A percentile compares a stretch with the other conserved stretches of the same genome.
Evolutionary conservation across 2,797 vertebrate genomes (phyloP).

Genomic region (Pseudochromis fuscus): DNA sequence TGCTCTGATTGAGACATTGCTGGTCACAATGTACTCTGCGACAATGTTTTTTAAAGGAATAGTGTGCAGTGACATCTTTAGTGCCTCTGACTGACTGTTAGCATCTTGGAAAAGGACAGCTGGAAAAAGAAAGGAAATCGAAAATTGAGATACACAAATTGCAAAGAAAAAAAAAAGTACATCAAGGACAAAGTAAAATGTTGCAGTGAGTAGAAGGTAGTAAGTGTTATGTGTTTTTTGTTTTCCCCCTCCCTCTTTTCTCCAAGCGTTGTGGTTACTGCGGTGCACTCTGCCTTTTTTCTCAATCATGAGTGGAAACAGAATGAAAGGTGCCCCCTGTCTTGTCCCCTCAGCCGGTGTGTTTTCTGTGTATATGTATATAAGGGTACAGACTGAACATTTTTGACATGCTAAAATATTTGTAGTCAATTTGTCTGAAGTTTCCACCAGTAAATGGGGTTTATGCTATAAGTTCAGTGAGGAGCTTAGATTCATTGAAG

Average conservation of each 20-base stretch:
- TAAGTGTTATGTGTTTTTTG: neutral
- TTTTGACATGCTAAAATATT: conserved; percentile 14
- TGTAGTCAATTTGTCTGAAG: conserved; percentile 14
- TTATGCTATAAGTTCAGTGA: conserved; percentile 55
- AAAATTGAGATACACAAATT: neutral
- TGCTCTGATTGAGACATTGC: conserved; percentile 48
- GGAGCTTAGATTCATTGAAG: conserved; percentile 56
- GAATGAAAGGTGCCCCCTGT: conserved; percentile 22
- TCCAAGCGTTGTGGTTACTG: neutral
- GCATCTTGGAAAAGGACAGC: neutral
- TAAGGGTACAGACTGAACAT: no score
- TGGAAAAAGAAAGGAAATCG: neutral
- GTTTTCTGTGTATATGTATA: no score
- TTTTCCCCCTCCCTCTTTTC: no score
- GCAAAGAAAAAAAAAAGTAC: neutral
- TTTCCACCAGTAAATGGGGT: conserved; percentile 55
- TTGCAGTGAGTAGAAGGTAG: neutral
- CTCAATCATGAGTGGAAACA: conserved; percentile 20
- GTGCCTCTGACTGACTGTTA: conserved; percentile 15
- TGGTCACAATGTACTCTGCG: conserved; percentile 27
- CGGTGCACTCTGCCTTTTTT: neutral
- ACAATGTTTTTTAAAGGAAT: conserved; percentile 24
- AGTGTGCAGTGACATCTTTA: conserved; percentile 19
- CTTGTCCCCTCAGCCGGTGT: conserved; percentile 9
- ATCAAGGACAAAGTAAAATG: neutral